Evolutionary conservation across 2,888 invertebrate genomes (phyloP), one percentile per base, ranked within the genome.

Genomic region (Timema podura): DNA sequence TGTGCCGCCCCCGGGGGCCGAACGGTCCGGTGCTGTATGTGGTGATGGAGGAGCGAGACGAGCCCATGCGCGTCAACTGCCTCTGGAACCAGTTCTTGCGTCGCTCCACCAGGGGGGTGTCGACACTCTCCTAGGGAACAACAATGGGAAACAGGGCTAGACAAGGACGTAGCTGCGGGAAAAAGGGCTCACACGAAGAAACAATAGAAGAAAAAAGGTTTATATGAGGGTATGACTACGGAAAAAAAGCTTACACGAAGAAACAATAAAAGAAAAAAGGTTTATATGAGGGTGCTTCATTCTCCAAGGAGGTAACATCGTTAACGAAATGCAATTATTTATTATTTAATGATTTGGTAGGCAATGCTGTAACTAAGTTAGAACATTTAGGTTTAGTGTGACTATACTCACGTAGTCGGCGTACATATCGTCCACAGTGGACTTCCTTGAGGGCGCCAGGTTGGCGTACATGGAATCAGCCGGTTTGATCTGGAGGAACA

Each of bases 61-160:
- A 93, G 2, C 93, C 93, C 89, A 94, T 92, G 75, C 93, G 84
- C 11, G 92, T 92, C 75, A 94, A 89, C 79, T 93, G 93, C 65
- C 94, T 86, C 75, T 91, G 91, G n/a, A 95, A 90, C 94, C 94
- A 94, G 80, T 92, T 93, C 80, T 92, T 93, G 80, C 93, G 94
- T 51, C 93, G 84, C 68, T 93, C 83, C 79, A 93, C 93, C 16
- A 92, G 93, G 9, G 94, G 94, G 0, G 94, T 94, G 77, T 94
- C 94, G 0, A 95, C 94, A 79, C 94, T 93, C 82, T 94, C 93
- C 93, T 93, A 80, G 46, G 83, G 78, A 70, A 71, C n/a, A 74
- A 74, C 72, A 61, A 68, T 64, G 5, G 7, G 9, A 7, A 54
- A 13, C 46, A 48, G 8, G 48, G 47, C 11, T n/a, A n/a, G n/a